Conservation (phyloP, 1,140 invertebrate species). For the Oppia nitens region DNA sequence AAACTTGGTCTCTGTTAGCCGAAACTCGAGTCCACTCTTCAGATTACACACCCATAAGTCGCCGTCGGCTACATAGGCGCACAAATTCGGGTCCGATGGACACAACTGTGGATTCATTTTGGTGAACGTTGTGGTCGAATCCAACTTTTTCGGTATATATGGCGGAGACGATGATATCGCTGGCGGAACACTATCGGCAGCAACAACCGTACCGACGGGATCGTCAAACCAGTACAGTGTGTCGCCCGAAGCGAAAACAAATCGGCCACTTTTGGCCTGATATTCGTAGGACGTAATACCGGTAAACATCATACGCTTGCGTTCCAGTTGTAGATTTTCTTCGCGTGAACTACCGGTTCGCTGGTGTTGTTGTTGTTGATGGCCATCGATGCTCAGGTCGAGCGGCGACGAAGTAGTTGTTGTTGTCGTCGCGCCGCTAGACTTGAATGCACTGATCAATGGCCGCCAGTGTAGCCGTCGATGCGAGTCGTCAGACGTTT, state of each 20-base stretch:
- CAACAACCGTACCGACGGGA: background rate
- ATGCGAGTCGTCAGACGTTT: background rate
- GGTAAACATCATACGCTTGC: conserved; percentile 72
- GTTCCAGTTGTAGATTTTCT: conserved; percentile 73
- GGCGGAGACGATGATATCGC: conserved; percentile 14
- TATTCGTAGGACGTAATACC: conserved; percentile 87
- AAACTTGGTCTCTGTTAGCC: conserved; percentile 17
- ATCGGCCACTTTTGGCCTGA: conserved; percentile 53
- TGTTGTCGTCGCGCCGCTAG: too few relatives aligned
- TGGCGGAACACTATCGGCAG: conserved; percentile 15
- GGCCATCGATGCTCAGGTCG: conserved; percentile 29
- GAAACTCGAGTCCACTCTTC: conserved; percentile 32
- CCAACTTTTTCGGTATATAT: conserved; percentile 23
- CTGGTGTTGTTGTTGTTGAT: background rate
- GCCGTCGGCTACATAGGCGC: conserved; percentile 72
- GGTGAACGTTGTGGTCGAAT: conserved; percentile 37
- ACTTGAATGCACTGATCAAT: background rate
- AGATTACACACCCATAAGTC: conserved; percentile 78
- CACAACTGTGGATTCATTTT: conserved; percentile 79
- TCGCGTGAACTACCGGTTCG: conserved; percentile 42
- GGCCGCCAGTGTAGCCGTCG: background rate
- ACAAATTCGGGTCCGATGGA: conserved; percentile 61
- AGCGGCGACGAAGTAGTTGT: conserved; percentile 36
- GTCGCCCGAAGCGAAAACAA: conserved; percentile 76
- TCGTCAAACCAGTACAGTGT: conserved; percentile 63